Percentiles rank a stretch among this genome's conserved stretches.
phyloP scores from a whole-genome alignment of 2,888 invertebrate species.

The Piscicola geometra region DNA sequence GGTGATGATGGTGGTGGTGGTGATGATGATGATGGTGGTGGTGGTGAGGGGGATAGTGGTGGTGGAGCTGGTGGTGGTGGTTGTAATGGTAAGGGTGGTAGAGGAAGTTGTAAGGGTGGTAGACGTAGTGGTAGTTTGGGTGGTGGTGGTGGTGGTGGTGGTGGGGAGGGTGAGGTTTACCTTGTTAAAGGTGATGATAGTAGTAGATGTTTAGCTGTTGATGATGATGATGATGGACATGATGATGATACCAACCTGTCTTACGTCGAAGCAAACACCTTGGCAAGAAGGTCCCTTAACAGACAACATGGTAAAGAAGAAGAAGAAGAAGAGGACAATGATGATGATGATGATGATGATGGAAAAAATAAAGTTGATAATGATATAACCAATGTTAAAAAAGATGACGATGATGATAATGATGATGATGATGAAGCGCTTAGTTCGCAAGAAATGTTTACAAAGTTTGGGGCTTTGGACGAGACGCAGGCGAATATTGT shows the following conservation, averaged over 20 bases:
- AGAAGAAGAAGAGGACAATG: not conserved
- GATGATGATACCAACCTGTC: not conserved
- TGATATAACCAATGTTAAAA: not conserved
- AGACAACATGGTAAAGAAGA: too few relatives aligned
- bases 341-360: not conserved
- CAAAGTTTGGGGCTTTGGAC: not conserved
- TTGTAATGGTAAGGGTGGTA: too few relatives aligned
- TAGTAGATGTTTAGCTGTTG: not conserved
- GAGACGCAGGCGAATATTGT: slow-evolving; percentile 11
- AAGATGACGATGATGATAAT: not conserved
- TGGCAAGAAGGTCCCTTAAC: not conserved
- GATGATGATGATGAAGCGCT: not conserved
- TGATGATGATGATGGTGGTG: too few relatives aligned
- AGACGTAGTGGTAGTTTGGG: too few relatives aligned
- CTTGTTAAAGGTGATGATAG: too few relatives aligned
- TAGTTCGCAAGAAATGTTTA: not conserved
- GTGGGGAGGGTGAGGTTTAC: too few relatives aligned
- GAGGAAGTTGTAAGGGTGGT: too few relatives aligned
- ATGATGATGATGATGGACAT: not conserved
- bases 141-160: too few relatives aligned
- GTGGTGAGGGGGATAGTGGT: too few relatives aligned
- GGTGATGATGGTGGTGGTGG: not conserved
- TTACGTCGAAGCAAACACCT: not conserved
- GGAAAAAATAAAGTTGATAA: too few relatives aligned
- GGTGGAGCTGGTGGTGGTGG: too few relatives aligned